Evolutionary conservation across 2,797 vertebrate species (phyloP), one percentile per base, ranked within the genome.

Genomic region (Falco concolor): DNA sequence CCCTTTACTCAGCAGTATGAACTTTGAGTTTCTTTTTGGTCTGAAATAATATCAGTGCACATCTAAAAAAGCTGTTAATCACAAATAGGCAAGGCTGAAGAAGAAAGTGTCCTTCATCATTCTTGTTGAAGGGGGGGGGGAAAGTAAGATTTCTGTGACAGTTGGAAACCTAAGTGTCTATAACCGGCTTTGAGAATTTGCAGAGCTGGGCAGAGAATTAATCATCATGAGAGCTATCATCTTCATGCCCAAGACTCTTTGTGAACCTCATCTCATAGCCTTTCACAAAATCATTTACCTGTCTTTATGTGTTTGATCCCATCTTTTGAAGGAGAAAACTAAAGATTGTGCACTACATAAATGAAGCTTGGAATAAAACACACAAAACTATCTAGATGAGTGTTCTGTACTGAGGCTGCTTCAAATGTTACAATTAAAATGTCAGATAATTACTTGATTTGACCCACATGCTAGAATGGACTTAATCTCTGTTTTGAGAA

Each of bases 301-400:
- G 9, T 47, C 40, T 85, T 87, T 83, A 56, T 38, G 25, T 24
- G 63, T 70, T 74, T 19, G 23, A 25, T 44, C 16, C 8, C 49
- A 28, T 27, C 28, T 60, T 60, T 7, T 42, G 49, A 57, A 72
- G 21, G n/a, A 59, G 45, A 38, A 18, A 56, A 61, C 18, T 10
- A 21, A 67, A 63, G 5, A 38, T 8, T n/a, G 28, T 61, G 11
- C 13, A 27, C 12, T 82, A 13, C 23, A 45, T n/a, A 75, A 70
- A 50, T 21, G 7, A 42, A 73, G 12, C 61, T 88, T 61, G 30
- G 25, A 78, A 90, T 18, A 38, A 86, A 83, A 70, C 21, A 0
- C 0, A 0, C 3, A 36, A 14, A 75, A 45, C 8, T 67, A 2
- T 21, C 30, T 22, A 50, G 5, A 5, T 44, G 23, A 67, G 2